Conservation (phyloP, 2,797 vertebrate genomes). For the Huso huso region DNA sequence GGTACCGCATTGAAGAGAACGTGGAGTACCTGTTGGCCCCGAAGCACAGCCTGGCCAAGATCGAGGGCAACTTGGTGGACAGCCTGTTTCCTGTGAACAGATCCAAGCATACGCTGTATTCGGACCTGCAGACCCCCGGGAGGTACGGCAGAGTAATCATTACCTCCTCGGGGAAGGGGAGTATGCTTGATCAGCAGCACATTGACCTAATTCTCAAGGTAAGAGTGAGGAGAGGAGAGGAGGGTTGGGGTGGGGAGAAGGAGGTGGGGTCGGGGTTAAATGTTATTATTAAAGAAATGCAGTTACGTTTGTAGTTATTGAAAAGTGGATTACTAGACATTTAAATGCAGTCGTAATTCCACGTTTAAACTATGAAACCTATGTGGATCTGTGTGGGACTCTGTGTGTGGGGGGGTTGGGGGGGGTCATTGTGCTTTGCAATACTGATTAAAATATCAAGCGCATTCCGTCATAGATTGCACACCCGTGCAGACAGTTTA, state of each 20-base stretch:
- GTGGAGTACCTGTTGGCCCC: slow-evolving; percentile 90
- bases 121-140: slow-evolving; percentile 91
- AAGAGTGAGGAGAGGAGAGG: slow-evolving; percentile 28
- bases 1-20: slow-evolving; percentile 88
- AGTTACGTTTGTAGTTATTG: too few relatives aligned
- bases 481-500: too few relatives aligned
- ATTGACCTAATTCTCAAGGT: slow-evolving; percentile 86
- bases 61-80: slow-evolving; percentile 92
- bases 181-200: slow-evolving; percentile 84
- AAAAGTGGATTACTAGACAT: too few relatives aligned
- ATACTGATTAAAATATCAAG: too few relatives aligned
- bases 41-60: slow-evolving; percentile 93
- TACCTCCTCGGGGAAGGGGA: slow-evolving; percentile 78
- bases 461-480: too few relatives aligned
- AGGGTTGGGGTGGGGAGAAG: neutral
- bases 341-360: too few relatives aligned
- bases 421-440: too few relatives aligned
- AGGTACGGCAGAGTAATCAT: slow-evolving; percentile 90
- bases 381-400: neutral
- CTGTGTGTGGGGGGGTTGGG: neutral
- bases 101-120: slow-evolving; percentile 93
- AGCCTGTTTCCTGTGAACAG: slow-evolving; percentile 92
- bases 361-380: neutral
- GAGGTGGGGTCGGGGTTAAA: neutral
- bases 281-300: too few relatives aligned